A percentile compares a stretch with the other conserved stretches of the same genome.
These are phyloP conservation scores for Chironomus striatipennis DNA, from an alignment of 1,140 invertebrate species.

Conservation along the genomic window DNA sequence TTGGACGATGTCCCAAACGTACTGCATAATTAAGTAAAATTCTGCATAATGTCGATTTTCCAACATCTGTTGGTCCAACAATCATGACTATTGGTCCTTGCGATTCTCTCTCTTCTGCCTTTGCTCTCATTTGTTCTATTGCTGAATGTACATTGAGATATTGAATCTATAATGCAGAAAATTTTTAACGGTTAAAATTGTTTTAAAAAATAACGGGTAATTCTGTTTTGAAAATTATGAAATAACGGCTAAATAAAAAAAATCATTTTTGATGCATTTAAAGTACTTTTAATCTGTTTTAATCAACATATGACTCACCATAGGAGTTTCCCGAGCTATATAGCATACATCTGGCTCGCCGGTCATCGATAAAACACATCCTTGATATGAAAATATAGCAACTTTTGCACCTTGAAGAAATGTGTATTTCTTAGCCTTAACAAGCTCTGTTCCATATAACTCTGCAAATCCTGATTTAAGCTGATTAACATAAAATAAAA, in stretches of 20 bases:
- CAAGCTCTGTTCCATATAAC: slow-evolving; percentile 94
- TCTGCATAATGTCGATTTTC: slow-evolving; percentile 86
- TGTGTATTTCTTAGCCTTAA: slow-evolving; percentile 86
- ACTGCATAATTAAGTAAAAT: slow-evolving; percentile 93
- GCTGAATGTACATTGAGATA: slow-evolving; percentile 91
- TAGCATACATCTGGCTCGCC: slow-evolving; percentile 90
- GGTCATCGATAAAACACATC: slow-evolving; percentile 72
- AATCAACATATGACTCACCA: slow-evolving; percentile 47
- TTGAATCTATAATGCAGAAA: slow-evolving; percentile 30
- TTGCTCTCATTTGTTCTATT: slow-evolving; percentile 78
- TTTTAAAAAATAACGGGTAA: no score
- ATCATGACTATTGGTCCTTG: slow-evolving; percentile 81
- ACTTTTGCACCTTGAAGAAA: slow-evolving; percentile 88
- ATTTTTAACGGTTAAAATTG: no score
- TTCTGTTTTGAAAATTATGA: no score
- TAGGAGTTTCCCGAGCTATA: slow-evolving; percentile 91
- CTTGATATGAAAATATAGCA: slow-evolving; percentile 94
- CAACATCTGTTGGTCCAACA: slow-evolving; percentile 91
- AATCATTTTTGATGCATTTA: no score
- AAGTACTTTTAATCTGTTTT: no score
- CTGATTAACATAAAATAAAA: slow-evolving; percentile 41
- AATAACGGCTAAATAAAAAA: no score
- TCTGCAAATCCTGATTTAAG: slow-evolving; percentile 83
- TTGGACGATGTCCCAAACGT: slow-evolving; percentile 70
- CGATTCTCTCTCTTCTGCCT: slow-evolving; percentile 62